Base-by-base conservation (phyloP, 37 sponge, comb jelly and placozoan genomes). In the Trichoplax adhaerens region DNA sequence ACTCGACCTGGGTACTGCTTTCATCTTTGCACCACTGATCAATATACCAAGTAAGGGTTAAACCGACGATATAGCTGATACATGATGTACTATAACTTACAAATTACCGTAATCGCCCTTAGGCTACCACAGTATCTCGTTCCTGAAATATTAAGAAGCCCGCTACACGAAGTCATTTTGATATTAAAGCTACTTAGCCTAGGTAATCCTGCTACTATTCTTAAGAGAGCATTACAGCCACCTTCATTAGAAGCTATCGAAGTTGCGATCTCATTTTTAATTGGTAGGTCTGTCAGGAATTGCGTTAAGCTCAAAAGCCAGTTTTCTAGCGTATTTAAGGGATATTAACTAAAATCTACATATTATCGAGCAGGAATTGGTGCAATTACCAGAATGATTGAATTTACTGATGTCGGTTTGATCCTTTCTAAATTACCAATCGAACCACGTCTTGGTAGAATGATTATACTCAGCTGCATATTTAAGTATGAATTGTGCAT, bases 141-240 rank as follows among this genome's bases (percentile, higher is more conserved):
- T 52, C 89, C 89, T 3, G 89, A 88, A 77, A 88, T 88, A 5
- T 75, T 72, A 65, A 72, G 89, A 4, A 83, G 82, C n/a, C 84
- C 89, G 2, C 82, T 88, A 0, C 89, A 83, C 54, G 85, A 84
- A 63, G 5, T 88, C 46, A 84, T 74, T 47, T 82, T 88, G 8
- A 72, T 72, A 71, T 79, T 88, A 65, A 83, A 84, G 75, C 82
- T 84, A 52, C 81, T 88, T 8, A n/a, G 48, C 2, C 78, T 88
- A 56, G 89, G 89, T 7, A 68, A 88, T 7, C 79, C 76, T 1
- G 59, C 61, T 57, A 29, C 61, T 4, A 81, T 83, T 75, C 84
- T 88, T n/a, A 58, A 63, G 53, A 64, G 68, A 1, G 84, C 84
- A 10, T 64, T 88, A 7, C 84, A 88, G 74, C 74, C 80, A 1